Percentiles rank a stretch among this genome's conserved stretches.
phyloP scores from a whole-genome alignment of 2,888 invertebrate genomes.

The Lydus trimaculatus region DNA sequence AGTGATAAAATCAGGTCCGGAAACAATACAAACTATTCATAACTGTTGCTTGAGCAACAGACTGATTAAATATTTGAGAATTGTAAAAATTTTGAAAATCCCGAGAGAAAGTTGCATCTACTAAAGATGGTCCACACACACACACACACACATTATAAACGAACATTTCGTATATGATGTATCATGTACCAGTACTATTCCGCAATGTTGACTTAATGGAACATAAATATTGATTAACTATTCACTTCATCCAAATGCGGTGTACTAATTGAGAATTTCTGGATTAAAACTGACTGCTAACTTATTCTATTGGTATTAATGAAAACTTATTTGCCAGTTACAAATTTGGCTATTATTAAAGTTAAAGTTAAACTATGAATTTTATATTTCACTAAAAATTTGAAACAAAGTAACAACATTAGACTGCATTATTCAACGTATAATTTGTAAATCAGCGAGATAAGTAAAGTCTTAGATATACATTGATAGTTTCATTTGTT shows the following conservation, averaged over 20 bases:
- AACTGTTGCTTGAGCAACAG: too few relatives aligned
- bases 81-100: neutral
- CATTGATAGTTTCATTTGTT: neutral
- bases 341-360: neutral
- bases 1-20: too few relatives aligned
- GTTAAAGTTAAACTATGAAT: neutral
- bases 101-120: neutral
- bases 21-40: too few relatives aligned
- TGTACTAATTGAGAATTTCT: slow-evolving; percentile 38
- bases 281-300: slow-evolving; percentile 34
- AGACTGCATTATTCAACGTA: neutral
- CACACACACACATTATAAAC: neutral
- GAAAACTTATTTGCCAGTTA: slow-evolving; percentile 28
- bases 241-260: slow-evolving; percentile 38
- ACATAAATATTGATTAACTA: slow-evolving; percentile 39
- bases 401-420: too few relatives aligned
- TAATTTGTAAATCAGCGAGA: neutral
- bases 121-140: neutral
- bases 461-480: neutral
- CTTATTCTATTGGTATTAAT: slow-evolving; percentile 28
- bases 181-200: slow-evolving; percentile 34
- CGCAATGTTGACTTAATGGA: slow-evolving; percentile 35
- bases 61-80: neutral
- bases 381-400: neutral
- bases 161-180: slow-evolving; percentile 25